Percentiles rank a stretch among this genome's conserved stretches.
Conservation (phyloP, 30 jellyfish, hydroid and myxozoan genomes). For the Nemopilema nomurai region DNA sequence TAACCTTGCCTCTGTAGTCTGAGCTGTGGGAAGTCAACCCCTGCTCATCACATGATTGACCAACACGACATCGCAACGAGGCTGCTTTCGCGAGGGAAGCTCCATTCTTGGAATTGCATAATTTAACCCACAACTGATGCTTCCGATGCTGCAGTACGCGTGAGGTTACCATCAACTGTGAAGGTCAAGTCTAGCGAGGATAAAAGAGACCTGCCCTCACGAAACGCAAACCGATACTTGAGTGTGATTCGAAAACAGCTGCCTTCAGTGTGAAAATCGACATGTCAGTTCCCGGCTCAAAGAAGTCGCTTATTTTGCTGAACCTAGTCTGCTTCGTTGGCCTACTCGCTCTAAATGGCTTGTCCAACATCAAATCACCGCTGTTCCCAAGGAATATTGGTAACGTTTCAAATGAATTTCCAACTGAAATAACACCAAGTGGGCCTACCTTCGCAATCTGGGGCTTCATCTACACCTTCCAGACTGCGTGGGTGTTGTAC, state of each 20-base stretch:
- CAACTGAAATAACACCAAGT: constrained; percentile 77
- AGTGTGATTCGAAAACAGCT: background rate
- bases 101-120: no score
- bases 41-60: no score
- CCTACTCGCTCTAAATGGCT: constrained; percentile 59
- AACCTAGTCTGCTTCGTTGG: constrained; percentile 39
- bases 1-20: no score
- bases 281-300: constrained; percentile 39
- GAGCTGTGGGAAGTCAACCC: no score
- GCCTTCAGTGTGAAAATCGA: background rate
- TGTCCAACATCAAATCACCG: constrained; percentile 42
- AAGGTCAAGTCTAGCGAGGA: background rate
- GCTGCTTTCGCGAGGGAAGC: no score
- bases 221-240: background rate
- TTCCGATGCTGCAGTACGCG: no score
- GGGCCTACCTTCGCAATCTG: constrained; percentile 81
- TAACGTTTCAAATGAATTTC: constrained; percentile 47
- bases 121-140: no score
- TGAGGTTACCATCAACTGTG: no score
- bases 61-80: no score
- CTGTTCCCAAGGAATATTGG: constrained; percentile 61
- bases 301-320: constrained; percentile 36
- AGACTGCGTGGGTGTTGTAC: constrained; percentile 63
- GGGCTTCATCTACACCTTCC: constrained; percentile 74
- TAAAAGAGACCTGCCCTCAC: background rate